Evolutionary conservation across 2,797 vertebrate genomes (phyloP), one percentile per base, ranked within the genome.

Genomic region (Lagothrix lagotricha): DNA sequence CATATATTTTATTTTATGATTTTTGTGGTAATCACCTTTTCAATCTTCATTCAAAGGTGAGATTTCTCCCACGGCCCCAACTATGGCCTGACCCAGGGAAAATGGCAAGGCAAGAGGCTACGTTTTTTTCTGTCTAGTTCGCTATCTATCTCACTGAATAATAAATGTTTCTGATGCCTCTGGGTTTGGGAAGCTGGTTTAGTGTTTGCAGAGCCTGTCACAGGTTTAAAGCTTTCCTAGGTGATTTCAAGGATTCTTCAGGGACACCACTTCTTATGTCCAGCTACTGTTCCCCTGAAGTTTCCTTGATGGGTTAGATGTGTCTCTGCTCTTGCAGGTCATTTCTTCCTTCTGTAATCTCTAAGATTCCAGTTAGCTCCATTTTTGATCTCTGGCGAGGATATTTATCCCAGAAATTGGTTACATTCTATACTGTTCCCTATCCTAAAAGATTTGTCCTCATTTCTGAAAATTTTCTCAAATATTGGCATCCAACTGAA

Each of bases 381-480:
- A 44, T 14, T 14, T 81, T 81, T 81, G 33, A 4, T 54, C 22
- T 64, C 39, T 88, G 39, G 9, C 13, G 61, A 76, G 36, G 3
- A 28, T 85, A 13, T 92, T 88, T 82, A 88, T 33, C 33, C 48
- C 39, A 36, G 26, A 88, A 93, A 7, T 50, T 50, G 12, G 26
- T 77, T 36, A 54, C 6, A 30, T 12, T 88, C 22, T 1, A 57
- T 3, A 46, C 24, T 88, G 13, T 20, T 84, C 17, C 11, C 39
- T 17, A 30, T 85, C n/a, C n/a, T 96, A 70, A 92, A 48, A 10
- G 20, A 79, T 80, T 22, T 93, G 39, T 91, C 17, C 6, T 48
- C 22, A 61, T 67, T 86, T 97, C 52, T 44, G 8, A 77, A 92
- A 83, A 70, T 76, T n/a, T 79, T n/a, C 48, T 58, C 19, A 86